Evolutionary conservation across 92 coral and sea anemone genomes (phyloP), one percentile per base, ranked within the genome.

Genomic region (Ricordea florida): DNA sequence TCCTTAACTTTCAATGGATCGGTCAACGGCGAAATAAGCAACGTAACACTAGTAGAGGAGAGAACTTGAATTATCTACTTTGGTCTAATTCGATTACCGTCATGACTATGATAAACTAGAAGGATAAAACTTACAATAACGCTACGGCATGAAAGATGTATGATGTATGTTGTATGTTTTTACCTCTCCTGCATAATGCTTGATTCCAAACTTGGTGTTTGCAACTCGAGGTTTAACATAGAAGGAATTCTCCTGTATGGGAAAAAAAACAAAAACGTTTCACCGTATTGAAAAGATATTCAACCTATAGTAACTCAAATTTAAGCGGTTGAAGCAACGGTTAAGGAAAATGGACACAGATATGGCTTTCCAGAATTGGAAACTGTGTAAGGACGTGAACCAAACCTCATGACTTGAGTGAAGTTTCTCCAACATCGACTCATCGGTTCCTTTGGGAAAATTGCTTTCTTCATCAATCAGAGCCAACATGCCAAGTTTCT

Each of bases 121-220:
- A n/a, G n/a, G n/a, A n/a, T n/a, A n/a, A n/a, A n/a, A n/a, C n/a
- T n/a, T n/a, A n/a, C n/a, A n/a, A n/a, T n/a, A n/a, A n/a, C n/a
- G n/a, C n/a, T n/a, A n/a, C n/a, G n/a, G n/a, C n/a, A n/a, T n/a
- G n/a, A n/a, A n/a, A n/a, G n/a, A n/a, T n/a, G n/a, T n/a, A n/a
- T n/a, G n/a, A n/a, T n/a, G n/a, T n/a, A n/a, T n/a, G n/a, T n/a
- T n/a, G n/a, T n/a, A n/a, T n/a, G n/a, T n/a, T 22, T 74, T 60
- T 87, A 94, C 98, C 94, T 92, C 96, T n/a, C 98, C 98, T 36
- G 98, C 98, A 47, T 94, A 94, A 68, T 94, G 98, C 68, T 87
- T 94, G 66, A 94, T 84, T 15, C 98, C 98, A 86, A 94, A 94
- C 76, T 92, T 94, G 11, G 92, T 62, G 72, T 94, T 92, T 13